phyloP scores from a whole-genome alignment of 2,888 invertebrate genomes.

The Cryptocephalus primarius region DNA sequence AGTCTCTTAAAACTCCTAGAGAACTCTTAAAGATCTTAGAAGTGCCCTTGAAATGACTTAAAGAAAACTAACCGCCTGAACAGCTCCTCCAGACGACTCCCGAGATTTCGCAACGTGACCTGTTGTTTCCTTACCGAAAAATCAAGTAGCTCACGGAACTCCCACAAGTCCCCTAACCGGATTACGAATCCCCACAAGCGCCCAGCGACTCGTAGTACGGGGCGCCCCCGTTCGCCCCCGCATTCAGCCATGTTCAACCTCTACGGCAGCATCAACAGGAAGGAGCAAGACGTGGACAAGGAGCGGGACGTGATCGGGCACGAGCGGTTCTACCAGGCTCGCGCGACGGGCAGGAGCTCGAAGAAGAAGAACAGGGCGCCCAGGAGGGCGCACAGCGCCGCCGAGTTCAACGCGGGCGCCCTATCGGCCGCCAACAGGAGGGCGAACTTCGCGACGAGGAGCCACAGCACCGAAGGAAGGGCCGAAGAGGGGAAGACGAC shows the following conservation, averaged over 20 bases:
- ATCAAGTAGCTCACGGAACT: too few relatives aligned
- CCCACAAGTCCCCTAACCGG: background rate
- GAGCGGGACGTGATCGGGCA: constrained; percentile 64
- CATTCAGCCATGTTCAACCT: constrained; percentile 56
- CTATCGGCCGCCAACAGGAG: constrained; percentile 54
- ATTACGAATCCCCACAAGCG: background rate
- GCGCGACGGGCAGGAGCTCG: constrained; percentile 40
- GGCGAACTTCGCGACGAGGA: constrained; percentile 48
- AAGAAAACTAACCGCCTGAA: too few relatives aligned
- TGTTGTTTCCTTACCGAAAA: too few relatives aligned
- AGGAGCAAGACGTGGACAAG: constrained; percentile 37
- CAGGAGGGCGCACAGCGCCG: constrained; percentile 56
- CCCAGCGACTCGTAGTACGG: too few relatives aligned
- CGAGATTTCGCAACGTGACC: too few relatives aligned
- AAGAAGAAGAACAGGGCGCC: constrained; percentile 43
- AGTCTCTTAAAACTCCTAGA: too few relatives aligned
- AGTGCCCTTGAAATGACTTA: too few relatives aligned
- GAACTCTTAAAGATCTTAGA: too few relatives aligned
- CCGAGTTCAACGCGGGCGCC: constrained; percentile 52
- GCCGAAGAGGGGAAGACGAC: constrained; percentile 37
- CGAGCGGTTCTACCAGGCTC: constrained; percentile 66
- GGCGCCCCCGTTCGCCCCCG: background rate
- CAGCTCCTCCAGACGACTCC: too few relatives aligned
- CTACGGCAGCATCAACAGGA: constrained; percentile 57
- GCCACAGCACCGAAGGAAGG: constrained; percentile 53